A percentile compares a stretch with the other conserved stretches of the same genome.
Conservation (phyloP, 2,113 vertebrate genomes). For the Gasterosteus nipponicus region DNA sequence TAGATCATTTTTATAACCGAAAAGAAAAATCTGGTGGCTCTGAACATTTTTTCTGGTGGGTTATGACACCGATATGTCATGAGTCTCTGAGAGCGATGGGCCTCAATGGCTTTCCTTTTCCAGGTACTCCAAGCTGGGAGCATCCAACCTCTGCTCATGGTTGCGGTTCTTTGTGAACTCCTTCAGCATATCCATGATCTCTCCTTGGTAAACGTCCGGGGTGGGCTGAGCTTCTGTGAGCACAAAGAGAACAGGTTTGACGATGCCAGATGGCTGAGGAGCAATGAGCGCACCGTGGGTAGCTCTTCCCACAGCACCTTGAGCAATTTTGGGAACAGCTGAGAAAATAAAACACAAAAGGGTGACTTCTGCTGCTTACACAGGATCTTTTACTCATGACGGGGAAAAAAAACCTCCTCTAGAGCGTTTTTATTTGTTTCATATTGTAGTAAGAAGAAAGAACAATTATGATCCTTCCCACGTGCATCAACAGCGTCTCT, state of each 20-base stretch:
- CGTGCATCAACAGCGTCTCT: neutral
- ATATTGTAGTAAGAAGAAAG: neutral
- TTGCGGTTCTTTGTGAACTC: conserved; percentile 93
- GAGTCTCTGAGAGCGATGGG: conserved; percentile 73
- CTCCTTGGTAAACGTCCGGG: conserved; percentile 78
- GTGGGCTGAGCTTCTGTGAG: conserved; percentile 78
- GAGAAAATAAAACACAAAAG: conserved; percentile 29
- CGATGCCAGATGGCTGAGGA: conserved; percentile 71
- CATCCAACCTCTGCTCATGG: conserved; percentile 82
- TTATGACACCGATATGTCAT: conserved; percentile 12
- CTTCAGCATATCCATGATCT: conserved; percentile 88
- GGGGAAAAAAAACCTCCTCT: neutral
- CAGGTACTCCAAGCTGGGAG: conserved; percentile 81
- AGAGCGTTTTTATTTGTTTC: neutral
- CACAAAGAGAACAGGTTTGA: neutral
- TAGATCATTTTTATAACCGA: neutral
- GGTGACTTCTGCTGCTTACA: neutral
- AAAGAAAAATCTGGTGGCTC: neutral
- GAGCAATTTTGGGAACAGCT: conserved; percentile 71
- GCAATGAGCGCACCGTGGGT: conserved; percentile 65
- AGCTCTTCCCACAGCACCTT: conserved; percentile 68
- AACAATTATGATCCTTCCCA: neutral
- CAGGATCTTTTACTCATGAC: neutral
- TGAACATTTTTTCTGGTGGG: neutral
- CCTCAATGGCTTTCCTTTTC: conserved; percentile 72